These are phyloP conservation scores for Plebejus anna DNA, from an alignment of 2,888 invertebrate species.

Conservation along the genomic window DNA sequence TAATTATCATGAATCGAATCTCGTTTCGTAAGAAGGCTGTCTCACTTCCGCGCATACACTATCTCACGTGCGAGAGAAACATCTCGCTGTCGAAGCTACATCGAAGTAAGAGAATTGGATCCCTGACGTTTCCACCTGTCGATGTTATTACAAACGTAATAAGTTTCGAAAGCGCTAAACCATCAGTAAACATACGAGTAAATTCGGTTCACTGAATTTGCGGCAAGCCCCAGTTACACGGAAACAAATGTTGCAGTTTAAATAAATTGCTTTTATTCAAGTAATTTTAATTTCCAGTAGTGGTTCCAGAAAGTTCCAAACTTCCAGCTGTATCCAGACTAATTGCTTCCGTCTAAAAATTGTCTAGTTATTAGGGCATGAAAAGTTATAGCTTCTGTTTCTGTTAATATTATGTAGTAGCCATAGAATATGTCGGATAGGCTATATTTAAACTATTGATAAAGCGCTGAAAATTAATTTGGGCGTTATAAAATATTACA, in stretches of 20 bases:
- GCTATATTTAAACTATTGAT: background rate
- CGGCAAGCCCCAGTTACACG: background rate
- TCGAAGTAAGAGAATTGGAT: background rate
- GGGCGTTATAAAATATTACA: background rate
- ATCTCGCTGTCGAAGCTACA: no score
- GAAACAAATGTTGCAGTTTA: slow-evolving; percentile 10
- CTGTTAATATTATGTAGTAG: background rate
- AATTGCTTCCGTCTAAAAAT: slow-evolving; percentile 9
- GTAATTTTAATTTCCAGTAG: background rate
- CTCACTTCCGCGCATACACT: no score
- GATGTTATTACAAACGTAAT: background rate
- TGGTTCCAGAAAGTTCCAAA: slow-evolving; percentile 12
- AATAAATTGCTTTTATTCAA: background rate
- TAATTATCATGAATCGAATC: background rate
- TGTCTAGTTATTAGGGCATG: background rate
- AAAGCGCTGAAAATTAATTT: background rate
- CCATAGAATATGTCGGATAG: background rate
- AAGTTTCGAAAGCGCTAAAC: background rate
- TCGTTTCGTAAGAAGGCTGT: no score
- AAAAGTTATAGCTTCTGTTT: slow-evolving; percentile 1
- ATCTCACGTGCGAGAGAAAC: no score
- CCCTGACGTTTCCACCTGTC: no score
- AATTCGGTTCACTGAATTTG: background rate
- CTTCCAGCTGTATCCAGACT: slow-evolving; percentile 3
- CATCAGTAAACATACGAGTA: background rate